phyloP scores from a whole-genome alignment of 2,797 vertebrate genomes.

The Morelia viridis region DNA sequence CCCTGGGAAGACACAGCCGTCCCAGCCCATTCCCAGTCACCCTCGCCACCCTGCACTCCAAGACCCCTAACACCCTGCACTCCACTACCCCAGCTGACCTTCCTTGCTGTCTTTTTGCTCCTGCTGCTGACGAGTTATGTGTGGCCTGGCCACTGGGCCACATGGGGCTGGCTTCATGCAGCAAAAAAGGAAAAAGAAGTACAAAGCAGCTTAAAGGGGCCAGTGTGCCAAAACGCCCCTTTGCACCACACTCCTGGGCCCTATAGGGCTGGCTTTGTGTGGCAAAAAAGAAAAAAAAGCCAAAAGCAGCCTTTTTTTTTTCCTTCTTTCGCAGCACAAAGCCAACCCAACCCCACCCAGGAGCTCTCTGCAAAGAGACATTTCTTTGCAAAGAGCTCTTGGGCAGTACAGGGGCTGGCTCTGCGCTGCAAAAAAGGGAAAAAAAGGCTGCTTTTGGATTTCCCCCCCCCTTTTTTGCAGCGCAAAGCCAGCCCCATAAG shows the following conservation, averaged over 20 bases:
- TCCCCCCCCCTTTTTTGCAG: background rate
- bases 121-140: background rate
- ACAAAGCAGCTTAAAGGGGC: background rate
- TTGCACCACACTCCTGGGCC: background rate
- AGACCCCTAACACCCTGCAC: background rate
- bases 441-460: background rate
- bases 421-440: background rate
- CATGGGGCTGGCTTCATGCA: background rate
- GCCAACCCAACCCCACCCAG: background rate
- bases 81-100: background rate
- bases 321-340: background rate
- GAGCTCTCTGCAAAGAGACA: background rate
- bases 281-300: background rate
- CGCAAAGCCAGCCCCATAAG: background rate
- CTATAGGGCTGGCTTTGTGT: background rate
- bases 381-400: too few relatives aligned
- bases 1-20: too few relatives aligned
- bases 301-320: background rate
- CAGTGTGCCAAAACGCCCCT: background rate
- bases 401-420: background rate
- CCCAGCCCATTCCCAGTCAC: too few relatives aligned
- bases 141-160: background rate
- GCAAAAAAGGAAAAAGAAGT: fast-evolving
- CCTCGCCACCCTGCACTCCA: too few relatives aligned
- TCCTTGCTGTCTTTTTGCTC: background rate